Evolutionary conservation across 2,797 vertebrate genomes (phyloP).

Genomic region (Sarcoramphus papa): DNA sequence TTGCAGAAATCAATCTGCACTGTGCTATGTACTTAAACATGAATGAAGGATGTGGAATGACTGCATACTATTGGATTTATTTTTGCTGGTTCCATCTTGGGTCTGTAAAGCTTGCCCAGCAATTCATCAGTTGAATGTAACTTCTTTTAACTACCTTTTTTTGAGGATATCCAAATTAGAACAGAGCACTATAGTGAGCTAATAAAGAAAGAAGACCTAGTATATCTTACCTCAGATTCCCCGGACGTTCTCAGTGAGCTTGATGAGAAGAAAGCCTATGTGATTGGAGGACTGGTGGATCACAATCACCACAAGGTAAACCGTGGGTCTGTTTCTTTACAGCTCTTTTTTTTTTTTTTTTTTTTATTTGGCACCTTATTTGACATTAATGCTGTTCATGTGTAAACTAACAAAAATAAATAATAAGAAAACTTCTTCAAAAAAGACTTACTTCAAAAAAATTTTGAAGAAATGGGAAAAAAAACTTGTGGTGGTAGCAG

Average conservation of each 20-base stretch:
- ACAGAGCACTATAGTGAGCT: conserved; percentile 86
- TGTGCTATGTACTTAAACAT: fast-evolving
- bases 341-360: background rate
- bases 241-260: conserved; percentile 87
- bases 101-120: background rate
- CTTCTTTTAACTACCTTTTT: conserved; percentile 10
- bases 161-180: conserved; percentile 87
- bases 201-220: conserved; percentile 84
- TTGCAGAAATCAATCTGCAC: background rate
- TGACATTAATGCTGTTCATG: background rate
- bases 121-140: background rate
- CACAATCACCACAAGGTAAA: conserved; percentile 97
- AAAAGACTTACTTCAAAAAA: background rate
- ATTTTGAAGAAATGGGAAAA: background rate
- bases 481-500: background rate
- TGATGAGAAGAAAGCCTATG: conserved; percentile 89
- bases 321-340: background rate
- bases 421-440: background rate
- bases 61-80: background rate
- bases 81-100: background rate
- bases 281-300: conserved; percentile 97
- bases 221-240: conserved; percentile 97
- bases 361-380: background rate
- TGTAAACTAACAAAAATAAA: background rate
- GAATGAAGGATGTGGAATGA: background rate